Evolutionary conservation across 1,140 invertebrate species (phyloP).

Genomic region (Drosophila cardini): DNA sequence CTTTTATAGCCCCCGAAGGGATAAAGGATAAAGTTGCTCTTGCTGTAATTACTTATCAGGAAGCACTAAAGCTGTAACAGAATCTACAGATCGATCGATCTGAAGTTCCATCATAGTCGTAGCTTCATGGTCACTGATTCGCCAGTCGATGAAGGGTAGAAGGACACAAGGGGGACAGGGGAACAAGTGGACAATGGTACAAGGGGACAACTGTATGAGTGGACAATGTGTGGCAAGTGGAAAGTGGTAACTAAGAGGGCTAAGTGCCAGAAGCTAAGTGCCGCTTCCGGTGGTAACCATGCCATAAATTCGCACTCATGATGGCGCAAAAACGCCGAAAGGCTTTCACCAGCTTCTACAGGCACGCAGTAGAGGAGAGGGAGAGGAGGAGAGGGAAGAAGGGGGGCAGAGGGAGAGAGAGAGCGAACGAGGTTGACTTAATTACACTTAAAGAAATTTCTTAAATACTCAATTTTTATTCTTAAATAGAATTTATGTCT

Average conservation of each 20-base stretch:
- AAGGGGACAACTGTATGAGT: background rate
- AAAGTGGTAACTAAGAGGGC: slow-evolving; percentile 21
- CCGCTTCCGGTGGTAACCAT: slow-evolving; percentile 70
- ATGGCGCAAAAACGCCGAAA: slow-evolving; percentile 52
- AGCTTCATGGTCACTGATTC: slow-evolving; percentile 9
- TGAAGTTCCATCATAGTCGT: slow-evolving; percentile 21
- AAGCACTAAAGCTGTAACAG: slow-evolving; percentile 15
- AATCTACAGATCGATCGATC: slow-evolving; percentile 19
- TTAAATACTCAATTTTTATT: too few species aligned
- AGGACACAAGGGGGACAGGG: slow-evolving; percentile 12
- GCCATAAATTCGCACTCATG: slow-evolving; percentile 71
- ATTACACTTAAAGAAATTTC: too few species aligned
- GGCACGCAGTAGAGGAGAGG: background rate
- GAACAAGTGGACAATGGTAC: background rate
- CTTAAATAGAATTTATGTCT: too few species aligned
- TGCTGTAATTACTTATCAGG: slow-evolving; percentile 53
- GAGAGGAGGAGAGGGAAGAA: background rate
- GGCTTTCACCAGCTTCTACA: slow-evolving; percentile 43
- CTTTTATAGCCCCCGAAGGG: slow-evolving; percentile 52
- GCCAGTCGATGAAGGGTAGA: slow-evolving; percentile 46
- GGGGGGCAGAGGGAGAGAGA: background rate
- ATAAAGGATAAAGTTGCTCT: slow-evolving; percentile 40
- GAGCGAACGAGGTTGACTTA: background rate
- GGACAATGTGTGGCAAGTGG: slow-evolving; percentile 25
- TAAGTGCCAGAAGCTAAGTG: slow-evolving; percentile 77